Base-by-base conservation (phyloP, 2,113 vertebrate genomes). In the Struthidea cinerea region DNA sequence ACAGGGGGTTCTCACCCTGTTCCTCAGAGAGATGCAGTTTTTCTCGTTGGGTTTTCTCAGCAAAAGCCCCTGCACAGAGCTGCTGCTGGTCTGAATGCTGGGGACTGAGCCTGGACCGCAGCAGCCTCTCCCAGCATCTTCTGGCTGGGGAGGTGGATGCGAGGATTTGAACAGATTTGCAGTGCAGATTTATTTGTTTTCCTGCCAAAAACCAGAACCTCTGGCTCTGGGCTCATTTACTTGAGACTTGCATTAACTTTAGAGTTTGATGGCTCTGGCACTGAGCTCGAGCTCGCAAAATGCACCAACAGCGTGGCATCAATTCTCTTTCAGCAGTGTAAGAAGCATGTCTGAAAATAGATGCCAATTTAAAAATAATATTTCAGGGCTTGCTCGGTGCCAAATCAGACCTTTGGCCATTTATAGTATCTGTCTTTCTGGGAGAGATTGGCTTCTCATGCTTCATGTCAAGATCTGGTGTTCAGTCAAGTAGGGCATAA, bases 341-440 rank as follows among this genome's bases (percentile, higher is more conserved):
- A 83, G 78, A 83, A 80, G 50, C 21, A 10, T 77, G 84, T 73
- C 95, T 90, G 90, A 96, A 95, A 93, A 96, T 77, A 95, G 87
- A 88, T 86, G 90, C 56, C 85, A 93, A 83, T 88, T 90, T 93
- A 94, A 90, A 95, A 96, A 76, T 77, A 91, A 89, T 91, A 83
- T 90, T 91, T 96, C 69, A 84, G 67, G 64, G 71, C 53, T 90
- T 19, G 16, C 68, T 93, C 3, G 0, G 63, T 93, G 94, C 85
- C 92, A 95, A 47, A 94, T 80, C 94, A 96, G 92, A 91, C 92
- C 95, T 96, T 78, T 96, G 87, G 92, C 94, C 94, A 88, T 90
- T 93, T 96, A 90, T 93, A 96, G 85, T 90, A 83, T 79, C 75
- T 65, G 24, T 83, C 67, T 95, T 85, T 88, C 59, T 94, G 92